phyloP scores from a whole-genome alignment of 2,888 invertebrate genomes.

The Drosophila melanocephala region DNA sequence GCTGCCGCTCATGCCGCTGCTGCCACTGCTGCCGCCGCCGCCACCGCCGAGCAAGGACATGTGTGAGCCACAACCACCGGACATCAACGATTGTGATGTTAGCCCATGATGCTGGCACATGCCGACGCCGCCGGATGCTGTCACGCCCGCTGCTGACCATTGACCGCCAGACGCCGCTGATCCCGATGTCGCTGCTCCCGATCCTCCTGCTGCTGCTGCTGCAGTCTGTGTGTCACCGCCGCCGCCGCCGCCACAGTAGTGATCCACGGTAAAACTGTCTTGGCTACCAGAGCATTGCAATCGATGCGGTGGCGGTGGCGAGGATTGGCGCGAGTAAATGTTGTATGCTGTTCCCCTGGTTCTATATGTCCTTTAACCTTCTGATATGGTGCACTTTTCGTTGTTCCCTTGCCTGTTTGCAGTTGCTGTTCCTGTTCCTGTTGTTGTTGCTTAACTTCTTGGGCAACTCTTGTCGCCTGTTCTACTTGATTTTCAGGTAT shows the following conservation, averaged over 20 bases:
- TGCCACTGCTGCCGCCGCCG: slow-evolving; percentile 76
- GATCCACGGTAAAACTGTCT: slow-evolving; percentile 86
- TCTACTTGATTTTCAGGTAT: slow-evolving; percentile 8
- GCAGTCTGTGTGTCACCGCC: slow-evolving; percentile 75
- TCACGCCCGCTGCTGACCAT: slow-evolving; percentile 79
- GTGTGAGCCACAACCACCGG: slow-evolving; percentile 83
- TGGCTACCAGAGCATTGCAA: slow-evolving; percentile 86
- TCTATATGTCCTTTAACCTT: slow-evolving; percentile 33
- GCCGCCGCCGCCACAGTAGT: slow-evolving; percentile 85
- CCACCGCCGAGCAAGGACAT: slow-evolving; percentile 83
- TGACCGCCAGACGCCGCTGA: slow-evolving; percentile 64
- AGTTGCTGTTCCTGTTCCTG: slow-evolving; percentile 4
- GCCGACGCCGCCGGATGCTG: slow-evolving; percentile 73
- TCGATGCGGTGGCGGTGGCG: slow-evolving; percentile 86
- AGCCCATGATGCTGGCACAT: slow-evolving; percentile 82
- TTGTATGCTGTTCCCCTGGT: slow-evolving; percentile 62
- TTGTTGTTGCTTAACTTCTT: slow-evolving; percentile 6
- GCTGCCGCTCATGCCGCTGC: slow-evolving; percentile 80
- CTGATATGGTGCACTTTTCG: slow-evolving; percentile 54
- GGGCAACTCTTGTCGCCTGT: slow-evolving; percentile 35
- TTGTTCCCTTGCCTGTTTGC: slow-evolving; percentile 12
- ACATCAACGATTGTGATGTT: slow-evolving; percentile 84
- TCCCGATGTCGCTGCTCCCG: slow-evolving; percentile 57
- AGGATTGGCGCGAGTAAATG: slow-evolving; percentile 86
- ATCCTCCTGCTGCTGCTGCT: slow-evolving; percentile 56